Evolutionary conservation across 2,797 vertebrate species (phyloP).

Genomic region (Amphiprion clarkii): DNA sequence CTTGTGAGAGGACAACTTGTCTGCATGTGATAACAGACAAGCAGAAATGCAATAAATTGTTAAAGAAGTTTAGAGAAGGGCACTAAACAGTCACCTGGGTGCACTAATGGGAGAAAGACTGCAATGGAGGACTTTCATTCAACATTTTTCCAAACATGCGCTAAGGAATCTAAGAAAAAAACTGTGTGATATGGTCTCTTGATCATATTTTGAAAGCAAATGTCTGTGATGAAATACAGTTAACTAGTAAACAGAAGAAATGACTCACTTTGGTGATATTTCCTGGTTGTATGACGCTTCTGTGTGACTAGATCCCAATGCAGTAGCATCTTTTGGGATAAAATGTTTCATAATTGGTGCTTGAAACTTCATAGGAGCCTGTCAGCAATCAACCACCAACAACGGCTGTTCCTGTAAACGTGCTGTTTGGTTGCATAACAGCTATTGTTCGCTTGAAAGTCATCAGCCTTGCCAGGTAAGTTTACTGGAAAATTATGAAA

Average conservation of each 20-base stretch:
- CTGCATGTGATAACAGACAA: background rate
- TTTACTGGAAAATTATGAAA: background rate
- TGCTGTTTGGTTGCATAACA: background rate
- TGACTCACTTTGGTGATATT: slow-evolving; percentile 22
- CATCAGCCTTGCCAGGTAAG: background rate
- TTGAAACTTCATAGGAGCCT: slow-evolving; percentile 1
- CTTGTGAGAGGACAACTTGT: background rate
- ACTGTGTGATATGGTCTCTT: too few species aligned
- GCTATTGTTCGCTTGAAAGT: background rate
- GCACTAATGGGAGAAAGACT: background rate
- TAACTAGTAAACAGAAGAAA: slow-evolving; percentile 1
- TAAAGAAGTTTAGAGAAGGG: background rate
- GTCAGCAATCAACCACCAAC: slow-evolving; percentile 21
- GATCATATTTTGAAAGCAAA: too few species aligned
- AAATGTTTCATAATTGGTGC: background rate
- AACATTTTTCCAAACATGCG: background rate
- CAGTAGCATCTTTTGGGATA: background rate
- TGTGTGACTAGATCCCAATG: background rate
- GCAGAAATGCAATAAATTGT: too few species aligned
- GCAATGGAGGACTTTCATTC: background rate
- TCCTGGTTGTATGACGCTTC: background rate
- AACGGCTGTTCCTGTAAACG: background rate
- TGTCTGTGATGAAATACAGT: too few species aligned
- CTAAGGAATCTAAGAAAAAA: slow-evolving; percentile 12
- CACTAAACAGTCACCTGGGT: background rate